Conservation (phyloP, 2,797 vertebrate species). For the Anabacerthia variegaticeps region DNA sequence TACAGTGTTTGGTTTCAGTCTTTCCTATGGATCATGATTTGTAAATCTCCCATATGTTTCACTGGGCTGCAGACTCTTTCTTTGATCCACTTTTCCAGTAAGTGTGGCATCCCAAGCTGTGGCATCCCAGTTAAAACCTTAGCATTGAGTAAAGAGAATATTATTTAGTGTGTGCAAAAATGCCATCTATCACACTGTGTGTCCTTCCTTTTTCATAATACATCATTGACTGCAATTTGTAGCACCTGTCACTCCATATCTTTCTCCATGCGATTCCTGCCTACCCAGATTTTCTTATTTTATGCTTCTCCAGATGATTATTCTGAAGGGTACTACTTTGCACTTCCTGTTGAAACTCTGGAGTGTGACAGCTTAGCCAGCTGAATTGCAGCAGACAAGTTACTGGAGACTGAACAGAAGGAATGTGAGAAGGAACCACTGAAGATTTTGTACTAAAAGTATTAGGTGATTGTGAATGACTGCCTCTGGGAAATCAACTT, state of each 20-base stretch:
- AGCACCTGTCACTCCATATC: background rate
- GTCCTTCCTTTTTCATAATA: background rate
- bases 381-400: background rate
- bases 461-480: background rate
- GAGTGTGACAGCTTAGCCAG: background rate
- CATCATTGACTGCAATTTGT: background rate
- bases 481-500: background rate
- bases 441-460: background rate
- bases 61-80: background rate
- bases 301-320: background rate
- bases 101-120: background rate
- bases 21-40: background rate
- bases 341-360: background rate
- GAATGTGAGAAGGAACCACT: background rate
- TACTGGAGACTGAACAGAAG: conserved; percentile 8
- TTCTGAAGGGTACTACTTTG: background rate
- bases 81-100: background rate
- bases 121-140: background rate
- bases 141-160: background rate
- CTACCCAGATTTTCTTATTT: background rate
- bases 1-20: background rate
- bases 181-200: background rate
- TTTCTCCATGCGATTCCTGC: background rate
- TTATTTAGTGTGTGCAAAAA: background rate
- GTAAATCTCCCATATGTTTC: background rate